Evolutionary conservation across 2,113 vertebrate species (phyloP).

Genomic region (Oryzias celebensis): DNA sequence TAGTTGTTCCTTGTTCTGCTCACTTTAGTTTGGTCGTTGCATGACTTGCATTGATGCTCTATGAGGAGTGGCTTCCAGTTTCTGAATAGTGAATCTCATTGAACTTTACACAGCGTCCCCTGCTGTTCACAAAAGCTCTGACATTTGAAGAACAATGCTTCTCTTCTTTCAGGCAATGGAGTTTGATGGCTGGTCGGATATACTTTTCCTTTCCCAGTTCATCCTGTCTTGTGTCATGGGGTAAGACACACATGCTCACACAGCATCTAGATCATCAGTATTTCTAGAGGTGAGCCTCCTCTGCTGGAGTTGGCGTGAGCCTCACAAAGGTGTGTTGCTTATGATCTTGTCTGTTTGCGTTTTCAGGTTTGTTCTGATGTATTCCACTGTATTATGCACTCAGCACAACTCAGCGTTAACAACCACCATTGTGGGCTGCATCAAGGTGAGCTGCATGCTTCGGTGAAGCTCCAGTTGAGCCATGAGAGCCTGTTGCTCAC

Average conservation of each 20-base stretch:
- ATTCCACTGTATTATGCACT: slow-evolving; percentile 96
- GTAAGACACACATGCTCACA: slow-evolving; percentile 48
- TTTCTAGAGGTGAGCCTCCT: too few species aligned
- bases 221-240: slow-evolving; percentile 78
- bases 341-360: not conserved
- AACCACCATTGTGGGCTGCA: slow-evolving; percentile 95
- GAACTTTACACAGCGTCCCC: too few species aligned
- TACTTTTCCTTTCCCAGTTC: slow-evolving; percentile 73
- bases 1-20: too few species aligned
- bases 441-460: slow-evolving; percentile 81
- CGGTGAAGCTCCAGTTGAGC: not conserved
- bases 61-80: too few species aligned
- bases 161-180: slow-evolving; percentile 64
- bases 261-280: not conserved
- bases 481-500: not conserved
- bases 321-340: not conserved
- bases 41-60: too few species aligned
- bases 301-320: not conserved
- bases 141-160: slow-evolving; percentile 2
- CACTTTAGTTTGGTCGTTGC: too few species aligned
- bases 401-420: slow-evolving; percentile 97
- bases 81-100: too few species aligned
- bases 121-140: not conserved
- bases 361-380: slow-evolving; percentile 92
- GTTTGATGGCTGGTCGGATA: slow-evolving; percentile 76